phyloP scores from a whole-genome alignment of 2,888 invertebrate genomes.

The Conus canariensis region DNA sequence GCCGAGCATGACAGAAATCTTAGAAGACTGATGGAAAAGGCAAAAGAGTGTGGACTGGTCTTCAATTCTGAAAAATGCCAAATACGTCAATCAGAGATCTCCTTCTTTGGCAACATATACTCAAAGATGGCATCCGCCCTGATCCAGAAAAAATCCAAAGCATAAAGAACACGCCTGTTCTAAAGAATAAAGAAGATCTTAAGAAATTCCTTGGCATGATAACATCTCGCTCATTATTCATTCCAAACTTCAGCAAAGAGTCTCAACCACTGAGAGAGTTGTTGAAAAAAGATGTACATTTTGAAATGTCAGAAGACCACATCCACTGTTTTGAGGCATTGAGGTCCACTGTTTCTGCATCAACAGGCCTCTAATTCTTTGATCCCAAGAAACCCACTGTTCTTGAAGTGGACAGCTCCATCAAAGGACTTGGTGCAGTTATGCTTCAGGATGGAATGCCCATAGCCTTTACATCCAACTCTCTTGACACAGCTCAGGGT shows the following conservation, averaged over 20 bases:
- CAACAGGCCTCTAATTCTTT: slow-evolving; percentile 38
- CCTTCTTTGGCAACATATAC: slow-evolving; percentile 18
- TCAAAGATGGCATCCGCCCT: slow-evolving; percentile 26
- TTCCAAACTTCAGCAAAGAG: slow-evolving; percentile 40
- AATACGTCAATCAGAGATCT: background rate
- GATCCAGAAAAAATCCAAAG: slow-evolving; percentile 42
- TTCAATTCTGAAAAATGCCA: slow-evolving; percentile 30
- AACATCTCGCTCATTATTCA: slow-evolving; percentile 45
- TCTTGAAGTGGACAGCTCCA: slow-evolving; percentile 56
- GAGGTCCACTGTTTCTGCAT: slow-evolving; percentile 28
- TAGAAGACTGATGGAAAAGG: slow-evolving; percentile 39
- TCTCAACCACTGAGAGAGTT: slow-evolving; percentile 46
- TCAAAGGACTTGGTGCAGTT: slow-evolving; percentile 57
- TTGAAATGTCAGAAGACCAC: slow-evolving; percentile 44
- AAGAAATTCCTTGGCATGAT: slow-evolving; percentile 48
- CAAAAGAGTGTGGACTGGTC: background rate
- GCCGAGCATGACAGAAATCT: slow-evolving; percentile 51
- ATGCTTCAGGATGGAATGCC: slow-evolving; percentile 58
- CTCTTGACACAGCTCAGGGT: slow-evolving; percentile 44
- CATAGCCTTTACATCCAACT: slow-evolving; percentile 56
- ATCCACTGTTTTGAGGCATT: slow-evolving; percentile 41
- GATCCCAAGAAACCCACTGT: slow-evolving; percentile 47
- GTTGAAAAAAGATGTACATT: slow-evolving; percentile 43
- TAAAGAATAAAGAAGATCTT: slow-evolving; percentile 42
- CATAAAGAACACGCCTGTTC: slow-evolving; percentile 46